These are phyloP conservation scores for Sialis fuliginosa DNA, from an alignment of 2,888 invertebrate genomes.

Conservation along the genomic window DNA sequence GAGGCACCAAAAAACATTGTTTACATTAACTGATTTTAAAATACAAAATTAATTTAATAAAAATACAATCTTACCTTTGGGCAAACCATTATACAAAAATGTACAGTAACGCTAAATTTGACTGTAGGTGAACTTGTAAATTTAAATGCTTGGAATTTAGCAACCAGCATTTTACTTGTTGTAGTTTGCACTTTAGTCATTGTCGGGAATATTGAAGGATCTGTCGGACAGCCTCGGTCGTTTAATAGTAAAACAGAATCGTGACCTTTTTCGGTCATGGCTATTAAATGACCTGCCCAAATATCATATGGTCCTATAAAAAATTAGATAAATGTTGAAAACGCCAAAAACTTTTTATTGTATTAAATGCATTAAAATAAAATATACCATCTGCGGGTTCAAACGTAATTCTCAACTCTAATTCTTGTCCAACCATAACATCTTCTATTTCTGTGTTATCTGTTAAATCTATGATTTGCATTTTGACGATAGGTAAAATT, in stretches of 20 bases:
- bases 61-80: slow-evolving; percentile 29
- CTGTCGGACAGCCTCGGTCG: slow-evolving; percentile 64
- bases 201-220: slow-evolving; percentile 33
- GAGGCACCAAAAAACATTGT: too few relatives aligned
- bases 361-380: neutral
- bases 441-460: slow-evolving; percentile 40
- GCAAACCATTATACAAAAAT: slow-evolving; percentile 60
- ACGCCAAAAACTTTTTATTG: neutral
- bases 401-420: slow-evolving; percentile 43
- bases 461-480: slow-evolving; percentile 38
- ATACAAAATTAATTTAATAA: too few relatives aligned
- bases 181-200: slow-evolving; percentile 23
- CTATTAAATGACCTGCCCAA: slow-evolving; percentile 60
- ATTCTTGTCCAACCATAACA: slow-evolving; percentile 46
- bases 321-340: neutral
- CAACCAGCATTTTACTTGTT: slow-evolving; percentile 27
- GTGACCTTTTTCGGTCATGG: slow-evolving; percentile 56
- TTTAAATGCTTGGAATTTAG: slow-evolving; percentile 68
- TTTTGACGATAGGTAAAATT: slow-evolving; percentile 30
- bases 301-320: slow-evolving; percentile 36
- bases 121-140: slow-evolving; percentile 73
- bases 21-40: too few relatives aligned
- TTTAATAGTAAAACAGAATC: slow-evolving; percentile 60
- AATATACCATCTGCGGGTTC: slow-evolving; percentile 30
- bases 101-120: slow-evolving; percentile 63